These are phyloP conservation scores for Chionoecetes opilio DNA, from an alignment of 1,140 invertebrate species.

Conservation along the genomic window DNA sequence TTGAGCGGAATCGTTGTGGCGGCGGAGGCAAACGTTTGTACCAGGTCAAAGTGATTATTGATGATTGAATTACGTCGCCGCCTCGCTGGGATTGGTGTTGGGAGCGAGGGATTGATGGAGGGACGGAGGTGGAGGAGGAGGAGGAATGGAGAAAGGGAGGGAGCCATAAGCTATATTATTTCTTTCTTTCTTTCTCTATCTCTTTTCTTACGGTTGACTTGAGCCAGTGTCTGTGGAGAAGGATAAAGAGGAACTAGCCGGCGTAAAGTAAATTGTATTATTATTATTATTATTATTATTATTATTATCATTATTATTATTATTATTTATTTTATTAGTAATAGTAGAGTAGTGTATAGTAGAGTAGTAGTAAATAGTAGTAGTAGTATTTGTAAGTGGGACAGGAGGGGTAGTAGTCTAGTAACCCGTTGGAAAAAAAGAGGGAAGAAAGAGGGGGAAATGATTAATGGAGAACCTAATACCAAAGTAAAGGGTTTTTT, in stretches of 20 bases:
- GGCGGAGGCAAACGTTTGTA: background rate
- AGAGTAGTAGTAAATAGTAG: too few relatives aligned
- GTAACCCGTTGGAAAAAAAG: too few relatives aligned
- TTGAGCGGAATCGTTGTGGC: background rate
- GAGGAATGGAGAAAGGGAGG: too few relatives aligned
- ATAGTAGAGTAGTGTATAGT: too few relatives aligned
- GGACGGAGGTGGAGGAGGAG: background rate
- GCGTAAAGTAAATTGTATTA: background rate
- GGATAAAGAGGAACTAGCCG: background rate
- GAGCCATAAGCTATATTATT: too few relatives aligned
- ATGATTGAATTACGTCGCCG: slow-evolving; percentile 28
- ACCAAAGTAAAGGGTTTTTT: too few relatives aligned
- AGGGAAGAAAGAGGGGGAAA: background rate
- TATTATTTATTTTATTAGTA: background rate
- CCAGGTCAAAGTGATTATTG: slow-evolving; percentile 6
- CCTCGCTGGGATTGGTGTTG: background rate
- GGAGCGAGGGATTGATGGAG: background rate
- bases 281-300: background rate
- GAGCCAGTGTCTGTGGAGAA: background rate
- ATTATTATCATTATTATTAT: background rate
- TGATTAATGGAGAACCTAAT: background rate
- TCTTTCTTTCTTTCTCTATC: background rate
- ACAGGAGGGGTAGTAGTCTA: too few relatives aligned
- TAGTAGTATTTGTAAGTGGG: too few relatives aligned
- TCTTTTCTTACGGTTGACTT: background rate